phyloP scores from a whole-genome alignment of 2,888 invertebrate genomes.

The Drosophila peninsularis region DNA sequence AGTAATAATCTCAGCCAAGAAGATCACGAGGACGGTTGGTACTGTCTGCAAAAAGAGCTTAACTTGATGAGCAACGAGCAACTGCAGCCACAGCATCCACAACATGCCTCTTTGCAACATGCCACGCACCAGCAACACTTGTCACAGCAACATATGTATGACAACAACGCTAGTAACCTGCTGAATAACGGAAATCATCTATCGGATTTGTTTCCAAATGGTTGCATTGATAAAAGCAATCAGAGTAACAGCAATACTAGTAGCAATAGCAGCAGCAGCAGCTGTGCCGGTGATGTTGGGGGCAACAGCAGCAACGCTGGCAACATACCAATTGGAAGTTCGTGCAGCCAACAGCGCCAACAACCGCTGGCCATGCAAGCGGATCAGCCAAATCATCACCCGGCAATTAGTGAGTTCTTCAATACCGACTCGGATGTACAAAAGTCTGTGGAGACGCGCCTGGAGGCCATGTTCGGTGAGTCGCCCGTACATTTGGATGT shows the following conservation, averaged over 20 bases:
- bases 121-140: conserved; percentile 57
- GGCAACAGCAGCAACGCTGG: conserved; percentile 54
- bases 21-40: conserved; percentile 89
- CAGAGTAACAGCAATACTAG: conserved; percentile 72
- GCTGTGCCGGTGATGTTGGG: conserved; percentile 58
- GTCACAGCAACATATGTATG: conserved; percentile 57
- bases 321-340: conserved; percentile 43
- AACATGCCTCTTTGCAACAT: conserved; percentile 26
- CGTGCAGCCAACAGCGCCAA: conserved; percentile 78
- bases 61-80: conserved; percentile 84
- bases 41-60: conserved; percentile 88
- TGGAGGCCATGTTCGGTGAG: conserved; percentile 85
- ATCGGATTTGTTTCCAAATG: conserved; percentile 84
- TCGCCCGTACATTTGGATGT: conserved; percentile 83
- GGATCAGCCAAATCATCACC: conserved; percentile 73
- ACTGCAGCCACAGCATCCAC: conserved; percentile 47
- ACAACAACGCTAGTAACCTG: conserved; percentile 45
- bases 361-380: conserved; percentile 66
- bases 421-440: conserved; percentile 81
- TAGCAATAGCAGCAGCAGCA: conserved; percentile 60
- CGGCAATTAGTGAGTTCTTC: conserved; percentile 82
- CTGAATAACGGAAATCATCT: conserved; percentile 67
- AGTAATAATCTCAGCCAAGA: conserved; percentile 45
- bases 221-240: conserved; percentile 81
- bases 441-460: conserved; percentile 84